Percentiles rank a stretch among this genome's conserved stretches.
phyloP scores from a whole-genome alignment of 2,113 vertebrate genomes.

The Larimichthys crocea region DNA sequence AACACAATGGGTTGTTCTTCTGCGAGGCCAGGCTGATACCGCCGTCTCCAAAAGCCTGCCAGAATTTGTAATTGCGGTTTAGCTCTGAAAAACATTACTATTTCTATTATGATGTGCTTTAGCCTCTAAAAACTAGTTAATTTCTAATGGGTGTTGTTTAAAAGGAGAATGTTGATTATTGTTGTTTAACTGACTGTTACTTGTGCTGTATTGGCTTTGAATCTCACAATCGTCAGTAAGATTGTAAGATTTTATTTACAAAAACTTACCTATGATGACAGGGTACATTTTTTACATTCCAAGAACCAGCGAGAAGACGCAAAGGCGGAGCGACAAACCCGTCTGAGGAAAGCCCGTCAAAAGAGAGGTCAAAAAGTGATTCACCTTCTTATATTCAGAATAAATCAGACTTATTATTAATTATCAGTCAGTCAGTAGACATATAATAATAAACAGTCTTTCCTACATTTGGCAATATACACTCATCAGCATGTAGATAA shows the following conservation, averaged over 20 bases:
- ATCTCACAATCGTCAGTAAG: neutral
- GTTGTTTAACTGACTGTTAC: slow-evolving; percentile 1
- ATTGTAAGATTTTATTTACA: neutral
- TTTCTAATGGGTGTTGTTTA: neutral
- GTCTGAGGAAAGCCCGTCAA: slow-evolving; percentile 86
- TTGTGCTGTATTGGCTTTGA: neutral
- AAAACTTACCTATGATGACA: neutral
- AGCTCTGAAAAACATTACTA: slow-evolving; percentile 31
- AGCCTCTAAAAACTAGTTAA: neutral
- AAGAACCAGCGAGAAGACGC: slow-evolving; percentile 81
- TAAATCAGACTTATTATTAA: neutral
- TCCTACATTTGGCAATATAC: neutral
- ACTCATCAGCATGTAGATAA: neutral
- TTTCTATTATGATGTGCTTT: neutral
- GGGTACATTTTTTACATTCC: neutral
- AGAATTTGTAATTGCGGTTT: slow-evolving; percentile 46
- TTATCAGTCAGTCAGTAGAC: neutral
- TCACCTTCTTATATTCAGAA: neutral
- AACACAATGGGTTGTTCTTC: slow-evolving; percentile 71
- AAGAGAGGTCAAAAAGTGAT: slow-evolving; percentile 56
- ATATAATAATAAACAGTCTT: neutral
- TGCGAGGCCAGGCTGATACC: slow-evolving; percentile 70
- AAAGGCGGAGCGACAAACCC: slow-evolving; percentile 82
- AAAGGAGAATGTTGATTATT: neutral
- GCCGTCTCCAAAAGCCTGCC: slow-evolving; percentile 69